phyloP scores from a whole-genome alignment of 1,140 invertebrate genomes.

The Pseudachorutes palmiensis region DNA sequence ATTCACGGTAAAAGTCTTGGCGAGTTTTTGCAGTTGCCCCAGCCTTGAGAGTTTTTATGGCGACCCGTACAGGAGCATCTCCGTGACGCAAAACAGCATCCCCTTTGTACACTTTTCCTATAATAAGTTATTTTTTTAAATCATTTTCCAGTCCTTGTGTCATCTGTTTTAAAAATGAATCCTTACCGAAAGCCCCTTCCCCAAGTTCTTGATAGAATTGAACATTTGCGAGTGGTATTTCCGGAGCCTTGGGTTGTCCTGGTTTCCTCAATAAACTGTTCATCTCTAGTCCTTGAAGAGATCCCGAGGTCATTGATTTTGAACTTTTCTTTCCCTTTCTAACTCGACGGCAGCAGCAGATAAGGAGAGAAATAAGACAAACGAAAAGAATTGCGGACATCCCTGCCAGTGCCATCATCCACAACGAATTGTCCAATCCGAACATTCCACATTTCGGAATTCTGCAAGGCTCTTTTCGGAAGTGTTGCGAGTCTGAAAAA shows the following conservation, averaged over 20 bases:
- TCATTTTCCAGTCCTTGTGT: too few relatives aligned
- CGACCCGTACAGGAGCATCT: constrained; percentile 61
- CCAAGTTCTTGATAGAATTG: constrained; percentile 88
- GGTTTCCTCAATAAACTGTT: constrained; percentile 59
- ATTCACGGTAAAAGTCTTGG: constrained; percentile 50
- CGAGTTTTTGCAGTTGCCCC: constrained; percentile 84
- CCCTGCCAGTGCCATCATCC: constrained; percentile 28
- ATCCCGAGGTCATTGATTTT: constrained; percentile 23
- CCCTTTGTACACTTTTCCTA: constrained; percentile 84
- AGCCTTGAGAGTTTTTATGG: constrained; percentile 89
- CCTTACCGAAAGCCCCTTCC: constrained; percentile 84
- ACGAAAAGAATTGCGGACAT: constrained; percentile 23
- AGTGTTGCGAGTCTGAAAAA: constrained; percentile 57
- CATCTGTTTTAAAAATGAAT: too few relatives aligned
- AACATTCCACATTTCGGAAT: constrained; percentile 70
- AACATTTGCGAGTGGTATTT: constrained; percentile 65
- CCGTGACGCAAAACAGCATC: constrained; percentile 62
- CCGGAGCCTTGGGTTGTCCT: constrained; percentile 53
- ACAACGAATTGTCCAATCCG: constrained; percentile 33
- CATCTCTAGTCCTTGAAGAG: constrained; percentile 65
- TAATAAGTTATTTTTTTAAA: not conserved
- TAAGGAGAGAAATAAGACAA: constrained; percentile 32
- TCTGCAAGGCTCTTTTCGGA: constrained; percentile 63
- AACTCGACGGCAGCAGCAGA: constrained; percentile 40
- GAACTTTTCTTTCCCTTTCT: constrained; percentile 31